Conservation (phyloP, 2,888 invertebrate genomes). For the Incurvaria masculella region DNA sequence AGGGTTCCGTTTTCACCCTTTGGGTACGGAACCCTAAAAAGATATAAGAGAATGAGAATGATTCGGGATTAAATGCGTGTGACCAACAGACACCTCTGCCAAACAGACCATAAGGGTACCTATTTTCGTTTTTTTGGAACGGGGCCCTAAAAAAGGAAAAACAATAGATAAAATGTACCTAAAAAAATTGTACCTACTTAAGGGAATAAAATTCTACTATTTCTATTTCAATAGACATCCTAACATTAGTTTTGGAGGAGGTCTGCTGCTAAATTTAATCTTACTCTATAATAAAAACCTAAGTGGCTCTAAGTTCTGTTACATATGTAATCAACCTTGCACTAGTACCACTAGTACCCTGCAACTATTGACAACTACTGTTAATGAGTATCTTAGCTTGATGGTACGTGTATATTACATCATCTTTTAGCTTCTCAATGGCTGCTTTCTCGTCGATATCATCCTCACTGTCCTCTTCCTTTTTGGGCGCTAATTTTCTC, state of each 20-base stretch:
- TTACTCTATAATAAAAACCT: no score
- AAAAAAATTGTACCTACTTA: background rate
- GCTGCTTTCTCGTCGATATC: slow-evolving; percentile 60
- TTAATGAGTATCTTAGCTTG: background rate
- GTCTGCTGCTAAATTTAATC: no score
- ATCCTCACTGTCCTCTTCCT: slow-evolving; percentile 58
- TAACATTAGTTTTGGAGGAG: no score
- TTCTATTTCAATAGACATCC: background rate
- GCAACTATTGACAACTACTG: background rate
- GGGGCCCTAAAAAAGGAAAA: no score
- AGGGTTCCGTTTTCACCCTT: no score
- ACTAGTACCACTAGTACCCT: background rate
- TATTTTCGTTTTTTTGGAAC: no score
- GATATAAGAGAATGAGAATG: no score
- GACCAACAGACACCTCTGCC: no score
- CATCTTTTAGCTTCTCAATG: slow-evolving; percentile 53
- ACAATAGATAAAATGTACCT: background rate
- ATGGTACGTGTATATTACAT: slow-evolving; percentile 27
- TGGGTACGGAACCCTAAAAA: no score
- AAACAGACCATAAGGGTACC: no score
- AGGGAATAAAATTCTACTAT: background rate
- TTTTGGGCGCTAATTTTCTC: slow-evolving; percentile 29
- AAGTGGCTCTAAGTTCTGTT: no score
- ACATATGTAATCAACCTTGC: background rate
- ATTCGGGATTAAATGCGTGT: no score